These are phyloP conservation scores for Alca torda DNA, from an alignment of 2,797 vertebrate species.

Conservation along the genomic window DNA sequence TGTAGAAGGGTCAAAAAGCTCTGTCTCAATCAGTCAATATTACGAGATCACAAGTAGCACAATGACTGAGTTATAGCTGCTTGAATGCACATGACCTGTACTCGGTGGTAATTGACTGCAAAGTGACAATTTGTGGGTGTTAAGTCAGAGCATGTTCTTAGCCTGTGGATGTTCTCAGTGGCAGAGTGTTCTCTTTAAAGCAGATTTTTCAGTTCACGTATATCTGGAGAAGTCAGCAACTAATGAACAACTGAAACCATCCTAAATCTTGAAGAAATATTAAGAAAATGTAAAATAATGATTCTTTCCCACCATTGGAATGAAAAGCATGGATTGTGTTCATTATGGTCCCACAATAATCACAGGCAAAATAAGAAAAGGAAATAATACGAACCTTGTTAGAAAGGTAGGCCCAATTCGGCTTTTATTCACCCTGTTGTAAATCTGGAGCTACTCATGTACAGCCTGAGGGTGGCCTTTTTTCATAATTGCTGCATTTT, in stretches of 20 bases:
- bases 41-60: neutral
- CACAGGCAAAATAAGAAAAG: neutral
- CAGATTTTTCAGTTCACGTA: neutral
- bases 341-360: neutral
- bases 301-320: neutral
- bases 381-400: neutral
- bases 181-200: neutral
- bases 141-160: neutral
- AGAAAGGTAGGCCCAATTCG: neutral
- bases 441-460: conserved; percentile 7
- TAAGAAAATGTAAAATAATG: neutral
- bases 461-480: conserved; percentile 27
- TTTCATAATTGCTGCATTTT: conserved; percentile 47
- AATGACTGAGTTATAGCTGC: neutral
- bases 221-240: neutral
- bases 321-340: neutral
- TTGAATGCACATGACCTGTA: neutral
- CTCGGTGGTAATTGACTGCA: neutral
- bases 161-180: neutral
- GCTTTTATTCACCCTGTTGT: neutral
- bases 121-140: neutral
- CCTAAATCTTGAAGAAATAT: neutral
- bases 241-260: neutral
- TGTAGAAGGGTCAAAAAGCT: conserved; percentile 22
- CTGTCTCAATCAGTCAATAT: neutral